These are phyloP conservation scores for Cossypha caffra DNA, from an alignment of 2,797 vertebrate species.

Conservation along the genomic window DNA sequence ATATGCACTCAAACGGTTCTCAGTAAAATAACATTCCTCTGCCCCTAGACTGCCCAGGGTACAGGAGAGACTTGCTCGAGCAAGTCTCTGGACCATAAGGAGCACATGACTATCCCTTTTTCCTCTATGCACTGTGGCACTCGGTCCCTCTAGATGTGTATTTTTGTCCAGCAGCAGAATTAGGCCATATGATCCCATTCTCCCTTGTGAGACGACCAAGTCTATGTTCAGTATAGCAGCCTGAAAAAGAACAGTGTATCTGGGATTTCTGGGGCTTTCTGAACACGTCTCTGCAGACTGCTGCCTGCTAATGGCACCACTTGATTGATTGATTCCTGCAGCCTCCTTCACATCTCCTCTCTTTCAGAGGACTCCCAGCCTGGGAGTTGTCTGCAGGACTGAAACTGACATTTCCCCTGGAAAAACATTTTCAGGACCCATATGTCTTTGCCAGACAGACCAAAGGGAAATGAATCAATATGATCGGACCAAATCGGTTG, in stretches of 20 bases:
- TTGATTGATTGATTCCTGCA: neutral
- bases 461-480: neutral
- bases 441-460: neutral
- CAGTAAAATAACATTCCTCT: neutral
- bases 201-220: neutral
- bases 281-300: neutral
- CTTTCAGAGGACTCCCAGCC: neutral
- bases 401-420: neutral
- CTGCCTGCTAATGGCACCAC: neutral
- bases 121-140: neutral
- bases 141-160: fast-evolving
- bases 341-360: neutral
- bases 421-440: neutral
- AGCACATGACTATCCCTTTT: neutral
- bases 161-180: neutral
- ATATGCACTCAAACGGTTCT: neutral
- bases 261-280: neutral
- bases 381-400: neutral
- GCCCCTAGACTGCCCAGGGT: neutral
- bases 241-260: neutral
- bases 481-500: neutral
- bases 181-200: neutral
- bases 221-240: neutral
- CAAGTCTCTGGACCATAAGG: neutral
- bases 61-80: neutral